phyloP scores from a whole-genome alignment of 2,797 vertebrate species.

The Enteromius trimaculatus region DNA sequence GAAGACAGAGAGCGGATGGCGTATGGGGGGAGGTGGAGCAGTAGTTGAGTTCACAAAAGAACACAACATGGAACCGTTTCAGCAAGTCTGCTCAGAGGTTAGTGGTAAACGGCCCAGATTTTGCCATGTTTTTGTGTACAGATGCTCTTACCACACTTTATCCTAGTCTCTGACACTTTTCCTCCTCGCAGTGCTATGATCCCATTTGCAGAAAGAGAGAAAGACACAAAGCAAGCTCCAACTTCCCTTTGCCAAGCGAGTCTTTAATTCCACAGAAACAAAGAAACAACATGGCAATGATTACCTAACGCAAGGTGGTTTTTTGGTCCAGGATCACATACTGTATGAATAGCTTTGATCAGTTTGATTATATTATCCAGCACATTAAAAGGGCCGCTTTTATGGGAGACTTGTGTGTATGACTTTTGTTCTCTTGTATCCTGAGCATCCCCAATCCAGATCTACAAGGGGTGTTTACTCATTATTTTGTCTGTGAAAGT shows the following conservation, averaged over 20 bases:
- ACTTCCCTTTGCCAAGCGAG: slow-evolving; percentile 72
- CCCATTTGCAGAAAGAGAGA: slow-evolving; percentile 66
- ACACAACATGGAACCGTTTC: slow-evolving; percentile 72
- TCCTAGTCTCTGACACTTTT: slow-evolving; percentile 3
- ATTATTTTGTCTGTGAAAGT: neutral
- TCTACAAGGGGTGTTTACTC: neutral
- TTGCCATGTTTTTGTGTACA: slow-evolving; percentile 59
- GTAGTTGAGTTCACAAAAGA: slow-evolving; percentile 69
- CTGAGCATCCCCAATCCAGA: neutral
- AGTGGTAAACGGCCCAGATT: slow-evolving; percentile 63
- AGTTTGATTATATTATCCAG: neutral
- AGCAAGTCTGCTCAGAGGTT: slow-evolving; percentile 72
- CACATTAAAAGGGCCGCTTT: neutral
- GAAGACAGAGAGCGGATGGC: slow-evolving; percentile 60
- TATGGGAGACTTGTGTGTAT: neutral
- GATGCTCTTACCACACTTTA: neutral
- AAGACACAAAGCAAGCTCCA: slow-evolving; percentile 53
- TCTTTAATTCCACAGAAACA: slow-evolving; percentile 71
- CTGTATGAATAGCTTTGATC: neutral
- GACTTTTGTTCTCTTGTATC: neutral
- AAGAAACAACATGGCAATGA: slow-evolving; percentile 62
- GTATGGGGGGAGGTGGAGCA: slow-evolving; percentile 67
- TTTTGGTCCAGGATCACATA: too few species aligned
- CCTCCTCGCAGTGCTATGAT: slow-evolving; percentile 65
- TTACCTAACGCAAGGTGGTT: slow-evolving; percentile 64